Conservation (phyloP, 2,113 vertebrate species). For the Proteles cristata region DNA sequence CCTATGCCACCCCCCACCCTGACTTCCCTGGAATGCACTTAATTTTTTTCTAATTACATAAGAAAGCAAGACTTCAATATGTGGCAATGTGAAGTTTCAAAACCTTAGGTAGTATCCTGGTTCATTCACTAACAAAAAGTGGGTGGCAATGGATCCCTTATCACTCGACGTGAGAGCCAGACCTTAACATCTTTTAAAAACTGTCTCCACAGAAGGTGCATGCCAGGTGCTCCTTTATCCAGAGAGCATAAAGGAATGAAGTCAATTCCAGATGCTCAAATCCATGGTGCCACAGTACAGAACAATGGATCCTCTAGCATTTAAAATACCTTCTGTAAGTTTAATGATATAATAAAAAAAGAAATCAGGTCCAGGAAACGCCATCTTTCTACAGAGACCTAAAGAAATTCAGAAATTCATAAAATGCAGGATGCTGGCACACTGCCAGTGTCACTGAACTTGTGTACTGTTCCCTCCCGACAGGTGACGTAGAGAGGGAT, state of each 20-base stretch:
- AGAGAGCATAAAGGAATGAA: neutral
- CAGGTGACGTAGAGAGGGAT: neutral
- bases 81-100: neutral
- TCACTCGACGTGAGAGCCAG: neutral
- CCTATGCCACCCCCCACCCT: neutral
- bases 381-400: neutral
- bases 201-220: neutral
- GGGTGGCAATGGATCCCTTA: neutral
- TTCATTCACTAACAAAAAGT: neutral
- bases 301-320: neutral
- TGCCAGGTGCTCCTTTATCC: neutral
- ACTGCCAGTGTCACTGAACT: neutral
- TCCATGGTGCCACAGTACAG: neutral
- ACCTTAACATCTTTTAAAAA: conserved; percentile 38
- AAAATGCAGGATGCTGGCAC: neutral
- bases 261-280: neutral
- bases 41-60: conserved; percentile 1
- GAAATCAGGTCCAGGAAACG: conserved; percentile 27
- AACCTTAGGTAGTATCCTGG: neutral
- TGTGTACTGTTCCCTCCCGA: neutral
- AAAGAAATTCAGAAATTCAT: conserved; percentile 39
- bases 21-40: neutral
- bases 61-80: conserved; percentile 9
- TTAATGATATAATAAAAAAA: conserved; percentile 47
- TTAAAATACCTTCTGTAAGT: conserved; percentile 55